Percentiles rank a stretch among this genome's conserved stretches.
These are phyloP conservation scores for Dermatemys mawii DNA, from an alignment of 2,113 vertebrate genomes.

Conservation along the genomic window DNA sequence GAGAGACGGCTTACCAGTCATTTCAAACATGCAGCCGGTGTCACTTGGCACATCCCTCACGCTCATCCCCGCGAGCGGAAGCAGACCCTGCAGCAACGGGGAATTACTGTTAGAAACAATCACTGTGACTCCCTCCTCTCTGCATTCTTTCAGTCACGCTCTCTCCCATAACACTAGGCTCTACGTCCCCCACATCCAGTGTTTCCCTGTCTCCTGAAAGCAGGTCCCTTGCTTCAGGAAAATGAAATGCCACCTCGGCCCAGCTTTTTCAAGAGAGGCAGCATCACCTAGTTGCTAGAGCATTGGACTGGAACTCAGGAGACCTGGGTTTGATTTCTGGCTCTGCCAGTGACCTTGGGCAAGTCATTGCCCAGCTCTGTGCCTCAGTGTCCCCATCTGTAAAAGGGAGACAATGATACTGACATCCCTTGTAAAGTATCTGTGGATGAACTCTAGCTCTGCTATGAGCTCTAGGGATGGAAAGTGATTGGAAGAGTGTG, in stretches of 20 bases:
- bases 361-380: not conserved
- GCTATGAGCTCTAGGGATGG: not conserved
- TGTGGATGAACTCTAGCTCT: not conserved
- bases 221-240: not conserved
- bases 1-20: slow-evolving; percentile 76
- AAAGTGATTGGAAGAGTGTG: not conserved
- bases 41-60: slow-evolving; percentile 58
- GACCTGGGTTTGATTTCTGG: accelerated
- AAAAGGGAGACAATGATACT: not conserved
- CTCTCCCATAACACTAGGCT: accelerated
- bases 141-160: not conserved
- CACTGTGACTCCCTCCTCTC: not conserved
- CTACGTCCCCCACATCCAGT: not conserved
- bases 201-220: not conserved
- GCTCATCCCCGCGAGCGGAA: slow-evolving; percentile 83
- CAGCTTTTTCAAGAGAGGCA: not conserved
- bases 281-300: not conserved
- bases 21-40: slow-evolving; percentile 78
- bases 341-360: not conserved
- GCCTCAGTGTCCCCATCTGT: not conserved
- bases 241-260: not conserved
- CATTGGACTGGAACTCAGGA: not conserved
- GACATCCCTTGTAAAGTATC: not conserved
- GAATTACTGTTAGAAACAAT: not conserved
- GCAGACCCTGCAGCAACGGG: slow-evolving; percentile 76